Evolutionary conservation across 2,888 invertebrate genomes (phyloP), one percentile per base, ranked within the genome.

Genomic region (Thumatha senex): DNA sequence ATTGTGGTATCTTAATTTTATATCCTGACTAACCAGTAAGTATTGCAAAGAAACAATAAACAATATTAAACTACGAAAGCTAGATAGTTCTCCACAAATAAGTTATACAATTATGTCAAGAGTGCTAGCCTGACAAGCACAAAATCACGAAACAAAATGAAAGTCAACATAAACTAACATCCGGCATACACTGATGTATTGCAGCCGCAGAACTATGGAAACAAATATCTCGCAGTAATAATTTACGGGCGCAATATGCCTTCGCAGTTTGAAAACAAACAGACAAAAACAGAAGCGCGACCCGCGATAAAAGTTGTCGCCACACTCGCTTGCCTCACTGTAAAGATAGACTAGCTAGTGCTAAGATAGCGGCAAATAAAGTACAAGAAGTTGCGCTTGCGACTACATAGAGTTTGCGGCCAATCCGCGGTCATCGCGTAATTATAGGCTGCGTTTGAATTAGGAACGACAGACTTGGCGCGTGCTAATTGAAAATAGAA

Each of bases 191-290:
- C 80, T 89, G 89, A 90, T 89, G 82, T 80, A 90, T 89, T 78
- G 84, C 84, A 74, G 84, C 89, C 88, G 80, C 89, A 84, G 80
- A 82, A 84, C 89, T 89, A 87, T 89, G 86, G 88, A 86, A 86
- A 89, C 90, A 89, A 89, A 89, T 89, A 89, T 89, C 85, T 81
- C 82, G 71, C 76, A 68, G 82, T 76, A 82, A 89, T 89, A 89
- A 90, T 86, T 91, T 86, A 89, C 84, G 79, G 78, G 79, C 82
- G 83, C 88, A 86, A 85, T 88, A 86, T 89, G 83, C 83, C 77
- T 71, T 72, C 80, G 77, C 81, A 81, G 78, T 83, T 84, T 74
- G 77, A 83, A 85, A 84, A 84, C 85, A 83, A 84, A 83, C 78
- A 78, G 78, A 82, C 80, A 79, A 83, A 84, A 84, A 84, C 83